Percentiles rank a stretch among this genome's conserved stretches.
These are phyloP conservation scores for Spodoptera exigua DNA, from an alignment of 2,888 invertebrate species.

Conservation along the genomic window DNA sequence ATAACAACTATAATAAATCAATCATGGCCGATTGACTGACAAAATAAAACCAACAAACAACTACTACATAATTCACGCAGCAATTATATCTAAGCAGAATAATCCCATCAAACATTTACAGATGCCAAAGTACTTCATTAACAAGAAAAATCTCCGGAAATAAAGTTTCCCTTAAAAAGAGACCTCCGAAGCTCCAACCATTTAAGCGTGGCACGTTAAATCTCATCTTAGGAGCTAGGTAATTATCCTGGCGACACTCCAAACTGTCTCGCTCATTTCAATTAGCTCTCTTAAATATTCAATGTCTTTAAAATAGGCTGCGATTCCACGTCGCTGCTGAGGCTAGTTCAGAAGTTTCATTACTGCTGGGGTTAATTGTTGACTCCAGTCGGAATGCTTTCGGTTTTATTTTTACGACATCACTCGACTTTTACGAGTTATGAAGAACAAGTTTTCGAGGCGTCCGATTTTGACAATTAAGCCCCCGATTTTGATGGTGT, in stretches of 20 bases:
- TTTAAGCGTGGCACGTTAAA: constrained; percentile 86
- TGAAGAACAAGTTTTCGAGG: constrained; percentile 67
- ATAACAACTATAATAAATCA: too few relatives aligned
- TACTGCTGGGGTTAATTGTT: constrained; percentile 85
- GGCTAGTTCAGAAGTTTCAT: constrained; percentile 86
- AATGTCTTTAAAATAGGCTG: constrained; percentile 89
- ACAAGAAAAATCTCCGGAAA: constrained; percentile 36
- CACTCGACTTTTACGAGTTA: constrained; percentile 77
- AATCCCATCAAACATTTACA: constrained; percentile 14
- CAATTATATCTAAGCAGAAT: not conserved
- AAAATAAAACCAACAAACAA: too few relatives aligned
- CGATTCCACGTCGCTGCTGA: constrained; percentile 73
- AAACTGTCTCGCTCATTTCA: constrained; percentile 89
- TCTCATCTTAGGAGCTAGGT: constrained; percentile 87
- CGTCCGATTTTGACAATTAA: constrained; percentile 70
- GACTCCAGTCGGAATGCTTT: constrained; percentile 77
- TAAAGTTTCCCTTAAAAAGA: constrained; percentile 48
- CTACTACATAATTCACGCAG: too few relatives aligned
- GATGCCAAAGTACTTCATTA: constrained; percentile 33
- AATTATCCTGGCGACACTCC: constrained; percentile 89
- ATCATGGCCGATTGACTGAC: too few relatives aligned
- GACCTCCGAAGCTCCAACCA: constrained; percentile 59
- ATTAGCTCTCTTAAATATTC: constrained; percentile 89
- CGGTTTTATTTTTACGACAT: constrained; percentile 81
- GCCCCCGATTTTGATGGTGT: constrained; percentile 63